Base-by-base conservation (phyloP, 1,140 invertebrate genomes). In the Calliphora vicina region DNA sequence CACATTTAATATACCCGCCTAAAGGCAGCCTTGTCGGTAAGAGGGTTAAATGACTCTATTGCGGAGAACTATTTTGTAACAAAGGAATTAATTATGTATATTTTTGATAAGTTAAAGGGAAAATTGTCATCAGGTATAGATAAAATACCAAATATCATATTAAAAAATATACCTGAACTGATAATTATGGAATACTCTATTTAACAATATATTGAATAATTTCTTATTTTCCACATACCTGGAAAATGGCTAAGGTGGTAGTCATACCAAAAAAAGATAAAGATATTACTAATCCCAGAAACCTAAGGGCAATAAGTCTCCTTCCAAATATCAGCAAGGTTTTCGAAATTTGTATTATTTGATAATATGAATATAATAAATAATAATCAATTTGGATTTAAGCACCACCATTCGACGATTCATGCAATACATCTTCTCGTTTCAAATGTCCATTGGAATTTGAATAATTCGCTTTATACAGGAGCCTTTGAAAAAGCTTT, bases 281-380 rank as follows among this genome's bases (percentile, higher is more conserved):
- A 20, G 76, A 80, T 71, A 20, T 13, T 5, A 45, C 9, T 17
- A 45, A 50, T 57, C 43, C 25, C 1, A 57, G 25, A 80, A 80
- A 80, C 23, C 26, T 80, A 50, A 50, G 78, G 43, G 27, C 78
- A 45, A 50, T 80, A 17, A 80, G 78, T 27, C 26, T 80, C 2
- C 42, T 57, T 13, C 78, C 78, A 80, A 80, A 80, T 57, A 80
- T 80, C 23, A 80, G 78, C 43, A 80, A 80, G 43, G 43, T 80
- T 1, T 80, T 80, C 20, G 78, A 80, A 80, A 20, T 80, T 12
- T 26, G 42, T 25, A 45, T 80, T 78, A 43, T 43, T 15, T 43
- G 29, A 42, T n/a, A 78, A 78, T n/a, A 78, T 35, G 4, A 78
- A 35, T 20, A 8, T 78, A 23, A 35, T 43, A 23, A 35, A 20